Percentiles rank a stretch among this genome's conserved stretches.
These are phyloP conservation scores for Cisticola juncidis DNA, from an alignment of 2,113 vertebrate genomes.

Conservation along the genomic window DNA sequence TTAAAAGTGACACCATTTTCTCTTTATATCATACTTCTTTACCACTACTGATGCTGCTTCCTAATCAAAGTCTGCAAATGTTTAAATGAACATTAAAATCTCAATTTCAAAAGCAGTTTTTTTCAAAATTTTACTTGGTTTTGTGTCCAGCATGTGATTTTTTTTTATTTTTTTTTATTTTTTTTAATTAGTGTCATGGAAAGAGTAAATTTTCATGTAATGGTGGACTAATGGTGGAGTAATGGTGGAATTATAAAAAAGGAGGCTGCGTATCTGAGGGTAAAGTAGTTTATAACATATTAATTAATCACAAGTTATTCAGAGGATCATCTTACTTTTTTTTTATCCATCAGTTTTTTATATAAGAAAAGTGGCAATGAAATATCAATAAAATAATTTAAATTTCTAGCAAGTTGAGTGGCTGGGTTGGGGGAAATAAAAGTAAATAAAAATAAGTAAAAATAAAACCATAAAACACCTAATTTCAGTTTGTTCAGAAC, in stretches of 20 bases:
- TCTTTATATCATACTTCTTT: neutral
- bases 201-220: neutral
- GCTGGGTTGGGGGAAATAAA: rapidly evolving
- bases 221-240: too few relatives aligned
- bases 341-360: neutral
- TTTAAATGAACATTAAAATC: neutral
- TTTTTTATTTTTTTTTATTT: neutral
- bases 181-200: neutral
- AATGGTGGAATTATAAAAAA: neutral
- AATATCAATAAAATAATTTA: neutral
- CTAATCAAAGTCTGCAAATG: neutral
- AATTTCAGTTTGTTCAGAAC: neutral
- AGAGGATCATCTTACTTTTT: neutral
- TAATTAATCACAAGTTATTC: neutral
- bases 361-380: neutral
- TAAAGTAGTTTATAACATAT: neutral
- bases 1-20: neutral
- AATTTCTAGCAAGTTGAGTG: neutral
- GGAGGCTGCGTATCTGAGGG: neutral
- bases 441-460: neutral
- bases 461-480: neutral
- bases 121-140: neutral
- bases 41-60: neutral
- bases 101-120: neutral
- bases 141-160: neutral